Evolutionary conservation across 2,888 invertebrate species (phyloP).

Genomic region (Cephus pulcher): DNA sequence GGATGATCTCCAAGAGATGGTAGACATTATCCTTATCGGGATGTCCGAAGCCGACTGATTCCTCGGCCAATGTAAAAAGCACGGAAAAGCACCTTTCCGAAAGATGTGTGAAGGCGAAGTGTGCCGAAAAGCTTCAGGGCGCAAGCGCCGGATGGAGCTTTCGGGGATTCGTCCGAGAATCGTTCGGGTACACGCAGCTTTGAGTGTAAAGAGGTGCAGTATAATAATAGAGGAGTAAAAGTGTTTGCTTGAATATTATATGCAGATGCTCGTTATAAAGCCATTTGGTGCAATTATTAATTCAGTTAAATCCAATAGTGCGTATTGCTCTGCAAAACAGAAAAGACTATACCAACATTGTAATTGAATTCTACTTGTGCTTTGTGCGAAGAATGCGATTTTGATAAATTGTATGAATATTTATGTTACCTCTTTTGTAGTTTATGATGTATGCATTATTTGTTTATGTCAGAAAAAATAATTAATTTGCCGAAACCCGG

Average conservation of each 20-base stretch:
- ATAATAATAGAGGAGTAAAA: neutral
- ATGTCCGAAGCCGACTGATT: neutral
- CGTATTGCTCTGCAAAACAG: neutral
- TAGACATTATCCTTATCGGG: neutral
- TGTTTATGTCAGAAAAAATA: neutral
- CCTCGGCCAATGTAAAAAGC: neutral
- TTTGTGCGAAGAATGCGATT: neutral
- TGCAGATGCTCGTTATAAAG: neutral
- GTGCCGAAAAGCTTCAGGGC: neutral
- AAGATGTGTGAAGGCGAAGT: neutral
- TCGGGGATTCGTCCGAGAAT: neutral
- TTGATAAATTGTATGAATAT: neutral
- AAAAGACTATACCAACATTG: neutral
- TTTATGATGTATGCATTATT: neutral
- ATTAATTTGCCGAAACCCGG: slow-evolving; percentile 43
- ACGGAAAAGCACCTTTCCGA: neutral
- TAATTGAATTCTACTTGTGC: neutral
- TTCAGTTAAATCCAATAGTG: neutral
- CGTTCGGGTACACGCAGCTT: neutral
- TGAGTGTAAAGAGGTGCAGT: neutral
- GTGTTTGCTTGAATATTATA: neutral
- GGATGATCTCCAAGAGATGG: neutral
- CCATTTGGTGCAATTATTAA: neutral
- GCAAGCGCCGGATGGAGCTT: neutral
- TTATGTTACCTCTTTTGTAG: neutral